phyloP scores from a whole-genome alignment of 2,113 vertebrate species.

The Pseudorhombus dupliciocellatus region DNA sequence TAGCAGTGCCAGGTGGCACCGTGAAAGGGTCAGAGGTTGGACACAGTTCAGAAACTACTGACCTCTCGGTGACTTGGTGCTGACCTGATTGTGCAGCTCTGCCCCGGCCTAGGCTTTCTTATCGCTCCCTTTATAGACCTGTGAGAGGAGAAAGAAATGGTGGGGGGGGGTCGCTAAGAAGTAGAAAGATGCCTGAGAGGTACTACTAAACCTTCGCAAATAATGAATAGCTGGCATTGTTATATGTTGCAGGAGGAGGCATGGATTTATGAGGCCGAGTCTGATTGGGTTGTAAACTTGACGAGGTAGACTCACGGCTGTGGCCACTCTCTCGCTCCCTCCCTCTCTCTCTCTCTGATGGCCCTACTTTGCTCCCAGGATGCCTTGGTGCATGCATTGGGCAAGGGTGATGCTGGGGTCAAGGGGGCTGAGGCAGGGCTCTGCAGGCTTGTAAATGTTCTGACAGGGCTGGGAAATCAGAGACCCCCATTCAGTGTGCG shows the following conservation, averaged over 20 bases:
- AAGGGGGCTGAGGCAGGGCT: conserved; percentile 82
- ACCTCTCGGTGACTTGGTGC: conserved; percentile 76
- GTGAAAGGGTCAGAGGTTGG: conserved; percentile 84
- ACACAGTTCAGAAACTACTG: conserved; percentile 87
- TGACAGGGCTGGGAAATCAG: conserved; percentile 85
- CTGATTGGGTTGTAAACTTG: conserved; percentile 91
- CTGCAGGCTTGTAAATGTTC: conserved; percentile 86
- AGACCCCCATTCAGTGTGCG: conserved; percentile 82
- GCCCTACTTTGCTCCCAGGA: conserved; percentile 62
- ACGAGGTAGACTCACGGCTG: conserved; percentile 77
- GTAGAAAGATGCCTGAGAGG: conserved; percentile 76
- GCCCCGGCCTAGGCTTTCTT: conserved; percentile 66
- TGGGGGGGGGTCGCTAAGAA: conserved; percentile 64
- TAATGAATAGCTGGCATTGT: conserved; percentile 89
- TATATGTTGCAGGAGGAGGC: conserved; percentile 85
- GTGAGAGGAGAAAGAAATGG: conserved; percentile 58
- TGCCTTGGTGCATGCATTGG: conserved; percentile 72
- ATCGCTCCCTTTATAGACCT: conserved; percentile 83
- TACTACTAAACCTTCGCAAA: conserved; percentile 73
- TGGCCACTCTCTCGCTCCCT: conserved; percentile 66
- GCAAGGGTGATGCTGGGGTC: conserved; percentile 81
- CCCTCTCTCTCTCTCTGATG: conserved; percentile 65
- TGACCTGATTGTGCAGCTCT: conserved; percentile 71
- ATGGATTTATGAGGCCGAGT: conserved; percentile 88
- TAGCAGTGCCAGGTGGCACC: conserved; percentile 80